Conservation (phyloP, 2,113 vertebrate species). For the Plestiodon gilberti region DNA sequence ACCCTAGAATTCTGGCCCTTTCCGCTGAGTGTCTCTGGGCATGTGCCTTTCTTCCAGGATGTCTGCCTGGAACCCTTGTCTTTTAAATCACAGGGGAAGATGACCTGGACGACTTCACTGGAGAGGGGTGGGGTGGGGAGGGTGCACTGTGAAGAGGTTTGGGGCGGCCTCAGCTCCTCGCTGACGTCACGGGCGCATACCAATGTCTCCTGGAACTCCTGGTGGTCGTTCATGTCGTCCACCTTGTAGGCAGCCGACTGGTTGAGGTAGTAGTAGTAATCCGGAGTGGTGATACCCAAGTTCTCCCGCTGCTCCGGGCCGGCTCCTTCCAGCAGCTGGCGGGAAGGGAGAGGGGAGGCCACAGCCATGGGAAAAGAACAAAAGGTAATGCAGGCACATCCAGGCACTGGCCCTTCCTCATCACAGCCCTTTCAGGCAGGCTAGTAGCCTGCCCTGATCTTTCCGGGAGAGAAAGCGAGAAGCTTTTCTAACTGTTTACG, state of each 20-base stretch:
- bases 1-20: background rate
- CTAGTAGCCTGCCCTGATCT: too few species aligned
- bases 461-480: background rate
- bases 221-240: constrained; percentile 81
- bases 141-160: accelerated
- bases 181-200: constrained; percentile 41
- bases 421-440: background rate
- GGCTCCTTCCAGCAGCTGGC: constrained; percentile 77
- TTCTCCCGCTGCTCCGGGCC: constrained; percentile 78
- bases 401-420: too few species aligned
- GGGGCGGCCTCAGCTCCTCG: too few species aligned
- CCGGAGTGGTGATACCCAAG: constrained; percentile 80
- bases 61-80: background rate
- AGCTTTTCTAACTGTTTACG: too few species aligned
- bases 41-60: background rate
- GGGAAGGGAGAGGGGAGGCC: background rate
- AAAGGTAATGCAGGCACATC: background rate
- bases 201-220: constrained; percentile 82
- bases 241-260: constrained; percentile 82
- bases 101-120: background rate
- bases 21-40: background rate
- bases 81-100: background rate
- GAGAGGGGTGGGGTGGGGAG: background rate
- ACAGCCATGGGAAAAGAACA: too few species aligned
- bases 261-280: constrained; percentile 86